Evolutionary conservation across 1,140 invertebrate species (phyloP).

Genomic region (Ips nitidus): DNA sequence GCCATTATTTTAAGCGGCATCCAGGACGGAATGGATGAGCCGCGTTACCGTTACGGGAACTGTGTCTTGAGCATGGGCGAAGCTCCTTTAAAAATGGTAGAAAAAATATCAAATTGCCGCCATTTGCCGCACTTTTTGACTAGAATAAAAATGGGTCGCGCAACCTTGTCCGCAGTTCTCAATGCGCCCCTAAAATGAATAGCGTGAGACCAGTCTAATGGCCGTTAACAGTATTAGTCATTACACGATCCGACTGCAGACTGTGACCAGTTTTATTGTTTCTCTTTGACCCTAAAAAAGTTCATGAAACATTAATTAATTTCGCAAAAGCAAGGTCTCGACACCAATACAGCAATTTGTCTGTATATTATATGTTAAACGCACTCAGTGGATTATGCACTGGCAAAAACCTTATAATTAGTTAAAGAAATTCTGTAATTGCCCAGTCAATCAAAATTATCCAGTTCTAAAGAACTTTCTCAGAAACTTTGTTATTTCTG

Average conservation of each 20-base stretch:
- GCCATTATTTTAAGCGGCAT: not conserved
- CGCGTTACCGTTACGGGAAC: too few species aligned
- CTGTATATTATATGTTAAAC: not conserved
- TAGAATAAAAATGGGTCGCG: too few species aligned
- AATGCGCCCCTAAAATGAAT: not conserved
- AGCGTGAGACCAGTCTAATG: not conserved
- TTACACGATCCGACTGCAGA: not conserved
- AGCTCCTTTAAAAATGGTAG: not conserved
- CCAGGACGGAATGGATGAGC: not conserved
- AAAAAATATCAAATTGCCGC: not conserved
- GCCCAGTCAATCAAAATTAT: not conserved
- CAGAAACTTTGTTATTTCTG: not conserved
- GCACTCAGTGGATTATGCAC: not conserved
- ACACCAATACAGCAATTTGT: slow-evolving; percentile 2
- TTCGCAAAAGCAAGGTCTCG: slow-evolving; percentile 18
- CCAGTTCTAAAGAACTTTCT: not conserved
- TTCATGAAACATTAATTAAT: slow-evolving; percentile 22
- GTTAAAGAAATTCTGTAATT: not conserved
- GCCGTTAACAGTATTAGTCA: not conserved
- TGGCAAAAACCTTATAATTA: not conserved
- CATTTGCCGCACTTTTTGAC: too few species aligned
- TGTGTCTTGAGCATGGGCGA: too few species aligned
- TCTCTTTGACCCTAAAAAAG: slow-evolving; percentile 26
- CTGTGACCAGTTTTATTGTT: slow-evolving; percentile 20
- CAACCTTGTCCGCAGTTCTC: too few species aligned